These are phyloP conservation scores for Leptopilina boulardi DNA, from an alignment of 1,140 invertebrate species.

Conservation along the genomic window DNA sequence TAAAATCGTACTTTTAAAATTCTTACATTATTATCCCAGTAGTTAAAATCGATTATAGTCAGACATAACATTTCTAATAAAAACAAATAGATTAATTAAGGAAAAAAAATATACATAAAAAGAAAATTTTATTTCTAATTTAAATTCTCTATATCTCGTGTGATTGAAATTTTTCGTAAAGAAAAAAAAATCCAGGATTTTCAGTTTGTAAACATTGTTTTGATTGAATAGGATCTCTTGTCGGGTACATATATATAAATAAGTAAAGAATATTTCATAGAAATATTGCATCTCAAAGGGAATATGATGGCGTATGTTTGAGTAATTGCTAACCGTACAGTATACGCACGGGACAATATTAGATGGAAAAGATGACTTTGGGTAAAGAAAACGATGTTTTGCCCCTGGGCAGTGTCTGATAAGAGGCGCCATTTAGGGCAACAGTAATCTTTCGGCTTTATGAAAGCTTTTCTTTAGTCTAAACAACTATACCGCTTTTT, in stretches of 20 bases:
- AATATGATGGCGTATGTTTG: neutral
- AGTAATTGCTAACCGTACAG: slow-evolving; percentile 8
- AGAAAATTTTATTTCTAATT: no score
- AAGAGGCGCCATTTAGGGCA: slow-evolving; percentile 21
- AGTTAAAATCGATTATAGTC: no score
- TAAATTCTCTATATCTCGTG: no score
- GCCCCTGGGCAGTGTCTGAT: slow-evolving; percentile 19
- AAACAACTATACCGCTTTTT: slow-evolving; percentile 1
- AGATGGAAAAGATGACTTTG: neutral
- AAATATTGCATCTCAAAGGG: neutral
- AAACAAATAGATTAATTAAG: no score
- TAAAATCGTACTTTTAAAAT: no score
- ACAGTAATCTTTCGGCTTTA: slow-evolving; percentile 12
- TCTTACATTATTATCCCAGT: no score
- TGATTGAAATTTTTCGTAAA: no score
- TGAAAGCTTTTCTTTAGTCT: slow-evolving; percentile 3
- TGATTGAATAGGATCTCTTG: neutral
- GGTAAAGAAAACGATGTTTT: neutral
- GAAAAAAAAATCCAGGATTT: neutral
- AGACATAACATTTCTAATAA: no score
- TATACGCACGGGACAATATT: slow-evolving; percentile 8
- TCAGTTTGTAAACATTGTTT: neutral
- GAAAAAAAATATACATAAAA: no score
- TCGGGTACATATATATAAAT: neutral
- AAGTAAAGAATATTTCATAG: neutral